These are phyloP conservation scores for Lepidotrigona ventralis DNA, from an alignment of 1,140 invertebrate species.

Conservation along the genomic window DNA sequence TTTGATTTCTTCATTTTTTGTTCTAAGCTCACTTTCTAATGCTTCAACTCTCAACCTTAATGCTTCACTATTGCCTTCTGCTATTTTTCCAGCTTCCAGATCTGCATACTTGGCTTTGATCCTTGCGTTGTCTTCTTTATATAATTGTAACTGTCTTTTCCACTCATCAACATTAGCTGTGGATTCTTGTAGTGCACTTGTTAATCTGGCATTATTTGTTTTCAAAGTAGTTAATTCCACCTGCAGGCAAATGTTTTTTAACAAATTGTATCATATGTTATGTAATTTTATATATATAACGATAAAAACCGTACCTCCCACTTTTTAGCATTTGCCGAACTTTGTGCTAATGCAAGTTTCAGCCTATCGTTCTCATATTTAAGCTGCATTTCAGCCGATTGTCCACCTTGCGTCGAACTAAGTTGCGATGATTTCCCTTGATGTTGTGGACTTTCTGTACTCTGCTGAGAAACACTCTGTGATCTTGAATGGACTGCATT, in stretches of 20 bases:
- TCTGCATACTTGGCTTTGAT: constrained; percentile 90
- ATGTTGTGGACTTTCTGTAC: constrained; percentile 78
- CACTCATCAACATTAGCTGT: constrained; percentile 99
- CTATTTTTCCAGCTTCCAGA: constrained; percentile 85
- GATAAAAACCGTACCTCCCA: constrained; percentile 87
- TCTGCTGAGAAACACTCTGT: constrained; percentile 77
- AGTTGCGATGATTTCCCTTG: constrained; percentile 74
- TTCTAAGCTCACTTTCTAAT: constrained; percentile 87
- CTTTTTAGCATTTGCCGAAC: constrained; percentile 98
- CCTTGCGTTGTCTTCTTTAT: constrained; percentile 96
- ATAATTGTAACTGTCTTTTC: constrained; percentile 97
- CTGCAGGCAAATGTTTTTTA: constrained; percentile 49
- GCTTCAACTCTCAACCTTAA: constrained; percentile 88
- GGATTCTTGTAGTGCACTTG: constrained; percentile 97
- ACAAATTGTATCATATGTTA: background rate
- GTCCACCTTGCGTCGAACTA: constrained; percentile 66
- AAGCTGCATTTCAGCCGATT: constrained; percentile 90
- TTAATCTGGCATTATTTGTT: constrained; percentile 96
- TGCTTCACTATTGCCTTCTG: constrained; percentile 80
- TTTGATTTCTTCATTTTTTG: constrained; percentile 89
- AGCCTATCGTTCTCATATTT: constrained; percentile 98
- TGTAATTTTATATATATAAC: background rate
- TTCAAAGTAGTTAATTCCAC: constrained; percentile 97
- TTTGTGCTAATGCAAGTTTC: constrained; percentile 96
- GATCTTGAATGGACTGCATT: constrained; percentile 77